These are phyloP conservation scores for Fragum sueziense DNA, from an alignment of 2,888 invertebrate genomes.

Conservation along the genomic window DNA sequence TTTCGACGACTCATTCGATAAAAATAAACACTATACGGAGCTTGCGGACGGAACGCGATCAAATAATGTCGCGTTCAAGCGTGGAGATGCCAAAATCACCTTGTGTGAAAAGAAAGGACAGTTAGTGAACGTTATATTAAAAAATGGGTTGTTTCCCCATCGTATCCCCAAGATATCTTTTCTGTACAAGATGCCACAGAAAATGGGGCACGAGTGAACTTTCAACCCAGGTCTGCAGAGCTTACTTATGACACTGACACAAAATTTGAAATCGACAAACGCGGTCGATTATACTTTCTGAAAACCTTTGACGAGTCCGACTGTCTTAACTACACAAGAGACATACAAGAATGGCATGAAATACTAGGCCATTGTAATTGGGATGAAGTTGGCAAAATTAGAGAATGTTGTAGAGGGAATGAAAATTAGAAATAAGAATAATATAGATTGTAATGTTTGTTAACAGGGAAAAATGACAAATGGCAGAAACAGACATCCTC, in stretches of 20 bases:
- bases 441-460: constrained; percentile 34
- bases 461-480: constrained; percentile 44
- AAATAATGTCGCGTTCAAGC: constrained; percentile 37
- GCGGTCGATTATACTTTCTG: constrained; percentile 45
- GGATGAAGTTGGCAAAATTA: constrained; percentile 31
- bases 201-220: constrained; percentile 33
- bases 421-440: constrained; percentile 19
- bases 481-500: constrained; percentile 35
- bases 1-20: constrained; percentile 48
- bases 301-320: constrained; percentile 9
- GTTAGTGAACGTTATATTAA: constrained; percentile 5
- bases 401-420: constrained; percentile 20
- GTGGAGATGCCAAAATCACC: constrained; percentile 34
- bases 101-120: constrained; percentile 28
- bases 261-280: constrained; percentile 45
- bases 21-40: constrained; percentile 56
- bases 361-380: constrained; percentile 55
- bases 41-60: constrained; percentile 50
- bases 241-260: constrained; percentile 22
- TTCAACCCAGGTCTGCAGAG: constrained; percentile 33
- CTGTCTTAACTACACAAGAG: constrained; percentile 23
- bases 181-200: constrained; percentile 56
- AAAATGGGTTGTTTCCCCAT: constrained; percentile 54
- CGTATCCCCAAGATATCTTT: constrained; percentile 52
- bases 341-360: constrained; percentile 22